phyloP scores from a whole-genome alignment of 2,888 invertebrate species.

The Lycaena phlaeas region DNA sequence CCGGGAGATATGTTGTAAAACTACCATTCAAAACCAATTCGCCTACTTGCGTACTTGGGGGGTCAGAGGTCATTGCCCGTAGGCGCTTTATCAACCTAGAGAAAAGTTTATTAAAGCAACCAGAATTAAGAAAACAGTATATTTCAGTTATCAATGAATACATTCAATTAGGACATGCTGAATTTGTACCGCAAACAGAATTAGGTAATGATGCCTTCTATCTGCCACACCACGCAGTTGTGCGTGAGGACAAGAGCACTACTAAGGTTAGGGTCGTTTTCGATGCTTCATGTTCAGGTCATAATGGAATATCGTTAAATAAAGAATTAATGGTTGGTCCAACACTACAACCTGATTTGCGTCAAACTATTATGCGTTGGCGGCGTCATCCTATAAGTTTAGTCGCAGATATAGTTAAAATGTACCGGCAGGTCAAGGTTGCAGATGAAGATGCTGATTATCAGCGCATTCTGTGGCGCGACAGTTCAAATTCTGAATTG shows the following conservation, averaged over 20 bases:
- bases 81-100: slow-evolving; percentile 1
- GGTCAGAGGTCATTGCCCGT: no score
- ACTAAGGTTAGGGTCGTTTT: no score
- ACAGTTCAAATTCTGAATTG: slow-evolving; percentile 6
- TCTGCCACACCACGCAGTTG: no score
- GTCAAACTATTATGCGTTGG: slow-evolving; percentile 23
- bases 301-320: no score
- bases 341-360: slow-evolving; percentile 22
- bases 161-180: no score
- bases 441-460: slow-evolving; percentile 13
- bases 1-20: no score
- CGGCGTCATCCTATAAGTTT: slow-evolving; percentile 15
- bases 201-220: no score
- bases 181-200: no score
- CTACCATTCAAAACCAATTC: no score
- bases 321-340: slow-evolving; percentile 23
- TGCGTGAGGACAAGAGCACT: no score
- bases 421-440: slow-evolving; percentile 23
- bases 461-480: slow-evolving; percentile 19
- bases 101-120: slow-evolving; percentile 1
- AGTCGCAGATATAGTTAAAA: slow-evolving; percentile 22
- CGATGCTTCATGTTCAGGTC: no score
- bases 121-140: slow-evolving; percentile 5
- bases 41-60: no score
- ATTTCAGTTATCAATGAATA: slow-evolving; percentile 3